These are phyloP conservation scores for Mungos mungo DNA, from an alignment of 2,113 vertebrate species.

Conservation along the genomic window DNA sequence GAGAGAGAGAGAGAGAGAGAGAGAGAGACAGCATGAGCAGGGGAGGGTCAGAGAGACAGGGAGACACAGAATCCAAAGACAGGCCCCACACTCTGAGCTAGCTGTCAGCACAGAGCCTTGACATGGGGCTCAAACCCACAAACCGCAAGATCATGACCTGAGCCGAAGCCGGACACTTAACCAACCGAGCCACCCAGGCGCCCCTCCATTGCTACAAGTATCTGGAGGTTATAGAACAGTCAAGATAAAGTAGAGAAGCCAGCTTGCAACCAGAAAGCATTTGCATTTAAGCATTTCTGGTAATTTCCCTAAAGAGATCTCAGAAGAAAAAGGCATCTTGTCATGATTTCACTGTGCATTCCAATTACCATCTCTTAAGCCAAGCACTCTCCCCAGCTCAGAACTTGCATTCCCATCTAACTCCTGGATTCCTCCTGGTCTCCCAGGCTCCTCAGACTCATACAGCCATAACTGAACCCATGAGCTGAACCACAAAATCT, in stretches of 20 bases:
- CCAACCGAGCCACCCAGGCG: too few species aligned
- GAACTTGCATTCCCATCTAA: background rate
- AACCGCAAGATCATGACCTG: too few species aligned
- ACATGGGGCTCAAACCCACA: too few species aligned
- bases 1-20: too few species aligned
- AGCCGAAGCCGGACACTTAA: too few species aligned
- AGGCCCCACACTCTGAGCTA: too few species aligned
- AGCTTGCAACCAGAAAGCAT: background rate
- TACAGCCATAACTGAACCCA: background rate
- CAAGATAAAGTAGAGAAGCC: background rate
- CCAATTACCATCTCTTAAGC: background rate
- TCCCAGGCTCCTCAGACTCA: background rate
- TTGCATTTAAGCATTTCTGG: background rate
- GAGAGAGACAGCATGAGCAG: too few species aligned
- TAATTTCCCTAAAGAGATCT: conserved; percentile 19
- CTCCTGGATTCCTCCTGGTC: background rate
- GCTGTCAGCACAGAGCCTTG: too few species aligned
- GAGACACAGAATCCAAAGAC: too few species aligned
- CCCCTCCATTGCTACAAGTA: background rate
- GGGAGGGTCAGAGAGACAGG: too few species aligned
- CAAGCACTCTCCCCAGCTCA: background rate
- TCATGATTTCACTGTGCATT: background rate
- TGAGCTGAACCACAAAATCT: background rate
- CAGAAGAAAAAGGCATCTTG: background rate
- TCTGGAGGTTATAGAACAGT: background rate